Evolutionary conservation across 2,113 vertebrate species (phyloP), one percentile per base, ranked within the genome.

Genomic region (Gambusia holbrooki): DNA sequence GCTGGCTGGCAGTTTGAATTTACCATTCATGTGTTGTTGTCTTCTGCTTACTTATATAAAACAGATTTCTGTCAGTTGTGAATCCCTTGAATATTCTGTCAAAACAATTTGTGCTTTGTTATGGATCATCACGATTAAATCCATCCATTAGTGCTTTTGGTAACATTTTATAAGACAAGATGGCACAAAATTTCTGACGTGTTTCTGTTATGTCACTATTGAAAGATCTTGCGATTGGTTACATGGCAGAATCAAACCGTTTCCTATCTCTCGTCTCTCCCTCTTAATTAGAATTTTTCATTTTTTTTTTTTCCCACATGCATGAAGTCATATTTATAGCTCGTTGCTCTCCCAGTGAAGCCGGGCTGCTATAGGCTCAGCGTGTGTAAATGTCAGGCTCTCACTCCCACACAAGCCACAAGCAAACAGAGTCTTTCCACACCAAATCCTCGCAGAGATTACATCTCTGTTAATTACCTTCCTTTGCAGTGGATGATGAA

Each of bases 381-480:
- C 40, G 45, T 75, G 83, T 78, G 79, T 82, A 62, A 71, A 75
- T 83, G 74, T 73, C 9, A 27, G 63, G 81, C 71, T 72, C 37
- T 32, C 80, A 71, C 67, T 58, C 74, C 28, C 62, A 80, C 68
- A 61, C 80, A 79, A 58, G 70, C 77, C 88, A 90, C 79, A 62
- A 66, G 74, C 64, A 74, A 69, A 81, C 73, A 80, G 70, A 77
- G 74, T 77, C 80, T 74, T 69, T 74, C 83, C 79, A 76, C 73
- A 81, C 65, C 60, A 84, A 77, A 80, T 85, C 83, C 81, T 77
- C 62, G 73, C 71, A 65, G 79, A 86, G 89, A 90, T 90, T 88
- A 88, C 81, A 76, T 87, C 84, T 87, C 82, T 76, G 87, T 91
- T 60, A 93, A 93, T 93, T 92, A 92, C 89, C 88, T 85, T 89